Evolutionary conservation across 2,888 invertebrate genomes (phyloP), one percentile per base, ranked within the genome.

Genomic region (Erebia aethiops): DNA sequence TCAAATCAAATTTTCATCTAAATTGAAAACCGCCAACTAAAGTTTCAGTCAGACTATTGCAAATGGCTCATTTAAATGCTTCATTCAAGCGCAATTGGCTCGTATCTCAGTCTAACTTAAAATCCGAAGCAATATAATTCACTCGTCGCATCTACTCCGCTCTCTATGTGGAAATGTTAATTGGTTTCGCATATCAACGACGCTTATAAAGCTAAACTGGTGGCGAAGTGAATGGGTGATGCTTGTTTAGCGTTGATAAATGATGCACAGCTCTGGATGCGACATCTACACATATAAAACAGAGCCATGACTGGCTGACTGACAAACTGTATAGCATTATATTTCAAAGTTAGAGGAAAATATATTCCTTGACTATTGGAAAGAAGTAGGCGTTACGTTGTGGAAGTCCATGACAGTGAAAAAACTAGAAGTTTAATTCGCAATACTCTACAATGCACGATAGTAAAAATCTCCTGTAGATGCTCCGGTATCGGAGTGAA

Each of bases 161-260:
- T 46, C 54, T 54, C 14, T 57, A 82, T 81, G 79, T 76, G 79
- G 81, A 83, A 85, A 84, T 83, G 84, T 84, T 66, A 71, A 71
- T 71, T 67, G 70, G 61, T 71, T 70, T 71, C 67, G 66, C 70
- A 71, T 71, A 67, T 67, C 61, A 71, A 67, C 70, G 66, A 54
- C 62, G 66, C 58, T 63, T 63, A 68, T 71, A 65, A 65, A 68
- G 64, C 64, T 58, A 57, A 67, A 57, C 66, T 57, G 66, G 14
- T 26, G 46, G 57, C 46, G 66, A 67, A 46, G 66, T 57, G 49
- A 66, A 57, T 26, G 14, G 49, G 43, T 26, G 54, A 65, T 43
- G 65, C 43, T 65, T 56, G 56, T 35, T 56, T 65, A 10, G 65
- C 43, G 54, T 21, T 56, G 35, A 56, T 65, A 56, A 56, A 65